These are phyloP conservation scores for Lerema accius DNA, from an alignment of 1,140 invertebrate genomes.

Conservation along the genomic window DNA sequence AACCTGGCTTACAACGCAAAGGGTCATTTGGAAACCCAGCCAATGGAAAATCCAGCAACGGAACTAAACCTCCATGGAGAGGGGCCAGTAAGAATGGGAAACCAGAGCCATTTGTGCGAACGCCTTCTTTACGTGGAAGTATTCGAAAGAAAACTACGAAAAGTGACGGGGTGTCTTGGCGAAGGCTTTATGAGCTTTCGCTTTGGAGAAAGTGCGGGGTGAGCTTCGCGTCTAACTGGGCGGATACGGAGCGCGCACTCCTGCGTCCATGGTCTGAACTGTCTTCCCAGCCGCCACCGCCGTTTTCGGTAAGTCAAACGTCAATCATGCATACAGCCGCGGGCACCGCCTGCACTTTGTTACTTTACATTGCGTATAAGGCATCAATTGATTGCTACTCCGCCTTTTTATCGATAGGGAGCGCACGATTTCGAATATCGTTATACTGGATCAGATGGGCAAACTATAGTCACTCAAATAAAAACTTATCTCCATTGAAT, in stretches of 20 bases:
- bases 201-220: constrained; percentile 80
- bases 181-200: constrained; percentile 82
- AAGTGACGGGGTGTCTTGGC: constrained; percentile 80
- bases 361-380: constrained; percentile 61
- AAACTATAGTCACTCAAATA: constrained; percentile 48
- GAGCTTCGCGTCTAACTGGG: constrained; percentile 67
- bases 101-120: constrained; percentile 66
- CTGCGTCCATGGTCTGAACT: constrained; percentile 76
- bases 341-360: constrained; percentile 48
- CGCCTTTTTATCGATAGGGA: constrained; percentile 45
- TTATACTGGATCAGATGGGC: constrained; percentile 51
- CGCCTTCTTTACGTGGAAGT: constrained; percentile 72
- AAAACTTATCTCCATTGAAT: constrained; percentile 37
- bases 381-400: constrained; percentile 53
- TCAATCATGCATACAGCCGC: constrained; percentile 39
- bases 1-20: constrained; percentile 57
- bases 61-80: constrained; percentile 81
- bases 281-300: constrained; percentile 58
- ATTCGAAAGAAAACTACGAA: constrained; percentile 65
- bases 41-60: constrained; percentile 53
- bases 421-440: constrained; percentile 57
- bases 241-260: constrained; percentile 68
- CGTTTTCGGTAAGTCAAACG: constrained; percentile 58
- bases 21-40: constrained; percentile 55
- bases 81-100: constrained; percentile 72